phyloP scores from a whole-genome alignment of 2,888 invertebrate genomes.

The Aspidiotus rigidus region DNA sequence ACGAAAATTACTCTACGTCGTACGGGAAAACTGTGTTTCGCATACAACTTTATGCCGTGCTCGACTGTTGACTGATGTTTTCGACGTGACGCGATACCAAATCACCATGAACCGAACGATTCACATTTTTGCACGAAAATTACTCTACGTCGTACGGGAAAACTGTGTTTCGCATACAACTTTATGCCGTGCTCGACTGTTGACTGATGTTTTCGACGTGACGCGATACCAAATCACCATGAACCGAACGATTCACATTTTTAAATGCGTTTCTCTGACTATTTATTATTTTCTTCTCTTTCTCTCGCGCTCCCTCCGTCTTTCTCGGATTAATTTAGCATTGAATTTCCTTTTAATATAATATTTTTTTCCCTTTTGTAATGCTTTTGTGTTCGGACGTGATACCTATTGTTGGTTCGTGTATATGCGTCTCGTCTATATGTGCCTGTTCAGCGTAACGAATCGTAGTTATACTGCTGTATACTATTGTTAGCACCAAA shows the following conservation, averaged over 20 bases:
- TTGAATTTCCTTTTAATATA: constrained; percentile 33
- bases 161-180: no score
- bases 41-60: no score
- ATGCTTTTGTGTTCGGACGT: constrained; percentile 32
- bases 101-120: no score
- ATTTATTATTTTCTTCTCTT: constrained; percentile 8
- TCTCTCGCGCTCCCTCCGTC: neutral
- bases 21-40: no score
- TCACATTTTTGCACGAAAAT: no score
- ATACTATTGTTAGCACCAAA: constrained; percentile 27
- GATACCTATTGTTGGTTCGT: constrained; percentile 33
- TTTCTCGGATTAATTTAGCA: constrained; percentile 21
- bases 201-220: no score
- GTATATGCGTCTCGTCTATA: constrained; percentile 27
- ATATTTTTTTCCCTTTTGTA: constrained; percentile 29
- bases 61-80: no score
- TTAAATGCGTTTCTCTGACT: constrained; percentile 1
- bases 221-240: neutral
- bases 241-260: constrained; percentile 9
- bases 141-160: no score
- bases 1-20: no score
- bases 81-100: no score
- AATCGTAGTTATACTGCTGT: constrained; percentile 29
- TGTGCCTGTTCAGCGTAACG: constrained; percentile 32
- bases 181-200: no score